A percentile compares a stretch with the other conserved stretches of the same genome.
Conservation (phyloP, 2,797 vertebrate species). For the Sebastes itinus region DNA sequence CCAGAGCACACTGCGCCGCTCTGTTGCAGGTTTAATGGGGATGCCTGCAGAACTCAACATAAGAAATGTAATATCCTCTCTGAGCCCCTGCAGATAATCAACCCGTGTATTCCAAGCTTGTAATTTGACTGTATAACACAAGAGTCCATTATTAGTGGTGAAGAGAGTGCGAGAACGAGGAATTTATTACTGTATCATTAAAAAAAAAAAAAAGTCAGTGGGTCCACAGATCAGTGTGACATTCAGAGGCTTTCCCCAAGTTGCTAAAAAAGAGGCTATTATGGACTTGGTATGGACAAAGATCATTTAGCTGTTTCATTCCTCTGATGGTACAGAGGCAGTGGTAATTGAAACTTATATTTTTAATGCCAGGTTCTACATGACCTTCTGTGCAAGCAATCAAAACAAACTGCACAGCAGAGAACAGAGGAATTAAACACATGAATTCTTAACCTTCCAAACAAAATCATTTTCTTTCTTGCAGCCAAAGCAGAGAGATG, state of each 20-base stretch:
- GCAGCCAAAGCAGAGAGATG: neutral
- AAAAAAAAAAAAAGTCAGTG: conserved; percentile 9
- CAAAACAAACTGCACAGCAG: neutral
- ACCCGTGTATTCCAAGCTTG: conserved; percentile 35
- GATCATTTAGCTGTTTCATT: neutral
- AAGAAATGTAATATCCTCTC: conserved; percentile 49
- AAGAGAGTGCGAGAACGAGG: neutral
- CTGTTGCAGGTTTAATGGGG: conserved; percentile 21
- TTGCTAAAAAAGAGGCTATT: neutral
- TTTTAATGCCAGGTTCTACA: neutral
- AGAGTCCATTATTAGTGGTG: conserved; percentile 29
- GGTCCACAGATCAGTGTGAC: neutral
- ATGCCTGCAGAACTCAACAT: conserved; percentile 25
- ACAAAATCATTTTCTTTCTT: neutral
- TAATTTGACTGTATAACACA: conserved; percentile 51
- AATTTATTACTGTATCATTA: conserved; percentile 21
- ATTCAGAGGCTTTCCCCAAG: neutral
- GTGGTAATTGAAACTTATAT: neutral
- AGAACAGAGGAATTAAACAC: neutral
- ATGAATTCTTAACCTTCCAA: neutral
- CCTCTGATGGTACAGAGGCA: neutral
- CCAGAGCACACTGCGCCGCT: conserved; percentile 13
- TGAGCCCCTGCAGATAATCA: conserved; percentile 50
- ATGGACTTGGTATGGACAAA: neutral
- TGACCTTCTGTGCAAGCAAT: neutral